These are phyloP conservation scores for Galerucella nymphaeae DNA, from an alignment of 2,888 invertebrate species.

Conservation along the genomic window DNA sequence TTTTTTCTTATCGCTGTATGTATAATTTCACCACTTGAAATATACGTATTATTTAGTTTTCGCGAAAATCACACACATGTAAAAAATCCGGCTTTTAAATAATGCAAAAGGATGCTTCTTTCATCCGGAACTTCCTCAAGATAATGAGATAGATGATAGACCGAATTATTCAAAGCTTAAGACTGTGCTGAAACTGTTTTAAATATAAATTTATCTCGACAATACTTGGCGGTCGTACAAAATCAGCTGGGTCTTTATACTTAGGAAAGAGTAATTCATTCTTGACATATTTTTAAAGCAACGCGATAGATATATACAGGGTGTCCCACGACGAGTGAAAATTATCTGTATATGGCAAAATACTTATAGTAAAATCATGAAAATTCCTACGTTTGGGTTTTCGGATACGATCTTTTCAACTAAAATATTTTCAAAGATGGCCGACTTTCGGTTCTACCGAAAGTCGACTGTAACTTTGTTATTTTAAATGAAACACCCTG, in stretches of 20 bases:
- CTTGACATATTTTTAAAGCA: slow-evolving; percentile 8
- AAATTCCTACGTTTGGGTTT: too few species aligned
- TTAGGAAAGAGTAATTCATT: slow-evolving; percentile 11
- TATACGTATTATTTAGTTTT: neutral
- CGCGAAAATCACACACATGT: neutral
- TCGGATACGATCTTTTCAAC: too few species aligned
- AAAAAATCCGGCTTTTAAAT: slow-evolving; percentile 14
- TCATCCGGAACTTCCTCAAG: slow-evolving; percentile 24
- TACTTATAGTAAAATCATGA: too few species aligned
- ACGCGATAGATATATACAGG: neutral
- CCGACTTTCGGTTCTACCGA: too few species aligned
- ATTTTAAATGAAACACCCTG: too few species aligned
- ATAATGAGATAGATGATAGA: slow-evolving; percentile 29
- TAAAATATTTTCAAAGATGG: too few species aligned
- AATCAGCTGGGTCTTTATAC: slow-evolving; percentile 11
- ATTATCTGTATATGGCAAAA: too few species aligned
- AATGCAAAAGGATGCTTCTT: slow-evolving; percentile 25
- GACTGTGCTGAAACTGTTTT: slow-evolving; percentile 19
- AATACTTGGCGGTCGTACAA: slow-evolving; percentile 23
- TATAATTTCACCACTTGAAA: too few species aligned
- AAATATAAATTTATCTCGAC: slow-evolving; percentile 26
- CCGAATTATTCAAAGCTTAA: slow-evolving; percentile 25
- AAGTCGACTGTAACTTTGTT: too few species aligned
- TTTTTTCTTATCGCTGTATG: too few species aligned
- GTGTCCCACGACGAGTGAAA: too few species aligned